These are phyloP conservation scores for Cerceris ruficornis DNA, from an alignment of 2,888 invertebrate genomes.

Conservation along the genomic window DNA sequence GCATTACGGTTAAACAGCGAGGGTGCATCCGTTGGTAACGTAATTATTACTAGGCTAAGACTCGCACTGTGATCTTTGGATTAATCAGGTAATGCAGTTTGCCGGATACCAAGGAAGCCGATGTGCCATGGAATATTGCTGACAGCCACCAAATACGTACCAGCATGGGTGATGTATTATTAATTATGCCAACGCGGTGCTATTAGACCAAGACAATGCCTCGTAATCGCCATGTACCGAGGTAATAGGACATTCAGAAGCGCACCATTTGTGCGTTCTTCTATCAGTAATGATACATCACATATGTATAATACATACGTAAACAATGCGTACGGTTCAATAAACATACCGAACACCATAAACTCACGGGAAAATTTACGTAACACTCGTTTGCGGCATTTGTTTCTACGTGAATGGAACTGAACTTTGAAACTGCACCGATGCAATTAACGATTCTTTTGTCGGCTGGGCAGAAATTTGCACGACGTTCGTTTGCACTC, in stretches of 20 bases:
- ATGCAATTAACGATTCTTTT: too few species aligned
- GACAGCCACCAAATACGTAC: slow-evolving; percentile 47
- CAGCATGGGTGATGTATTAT: slow-evolving; percentile 61
- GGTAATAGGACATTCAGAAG: slow-evolving; percentile 48
- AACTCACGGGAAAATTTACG: not conserved
- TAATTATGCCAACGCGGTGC: slow-evolving; percentile 63
- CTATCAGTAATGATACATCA: slow-evolving; percentile 35
- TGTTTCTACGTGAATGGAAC: too few species aligned
- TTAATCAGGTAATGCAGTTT: slow-evolving; percentile 53
- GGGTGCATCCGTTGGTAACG: slow-evolving; percentile 4
- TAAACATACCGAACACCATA: slow-evolving; percentile 5
- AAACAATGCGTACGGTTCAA: slow-evolving; percentile 3
- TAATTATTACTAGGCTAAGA: slow-evolving; percentile 20
- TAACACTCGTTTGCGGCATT: too few species aligned
- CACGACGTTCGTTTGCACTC: too few species aligned
- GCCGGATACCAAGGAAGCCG: slow-evolving; percentile 45
- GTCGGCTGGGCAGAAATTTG: too few species aligned
- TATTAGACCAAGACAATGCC: slow-evolving; percentile 65
- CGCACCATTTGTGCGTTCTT: slow-evolving; percentile 19
- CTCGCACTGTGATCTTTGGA: slow-evolving; percentile 36
- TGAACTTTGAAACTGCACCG: too few species aligned
- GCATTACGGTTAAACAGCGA: not conserved
- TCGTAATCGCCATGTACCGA: slow-evolving; percentile 52
- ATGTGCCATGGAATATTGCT: slow-evolving; percentile 53
- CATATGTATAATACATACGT: not conserved